These are phyloP conservation scores for Capitella teleta DNA, from an alignment of 1,140 invertebrate species.

Conservation along the genomic window DNA sequence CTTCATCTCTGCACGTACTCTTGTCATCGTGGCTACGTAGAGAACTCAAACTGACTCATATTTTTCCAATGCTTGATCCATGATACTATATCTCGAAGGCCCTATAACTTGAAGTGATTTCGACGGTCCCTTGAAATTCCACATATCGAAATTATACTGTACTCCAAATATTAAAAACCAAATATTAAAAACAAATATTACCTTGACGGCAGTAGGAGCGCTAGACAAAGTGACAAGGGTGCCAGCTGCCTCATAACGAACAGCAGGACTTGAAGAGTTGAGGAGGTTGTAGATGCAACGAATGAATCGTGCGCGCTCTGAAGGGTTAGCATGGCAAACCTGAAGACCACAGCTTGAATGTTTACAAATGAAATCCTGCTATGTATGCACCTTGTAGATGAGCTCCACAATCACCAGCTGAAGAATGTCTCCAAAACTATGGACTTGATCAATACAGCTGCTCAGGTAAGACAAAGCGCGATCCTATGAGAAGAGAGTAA, in stretches of 20 bases:
- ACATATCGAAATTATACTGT: too few species aligned
- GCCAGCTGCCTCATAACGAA: slow-evolving; percentile 95
- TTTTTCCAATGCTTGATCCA: too few species aligned
- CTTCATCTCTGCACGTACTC: too few species aligned
- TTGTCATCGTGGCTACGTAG: too few species aligned
- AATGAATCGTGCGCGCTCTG: slow-evolving; percentile 90
- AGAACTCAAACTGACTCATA: too few species aligned
- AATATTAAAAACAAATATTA: slow-evolving; percentile 23
- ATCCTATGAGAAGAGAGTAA: slow-evolving; percentile 51
- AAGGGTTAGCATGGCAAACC: slow-evolving; percentile 95
- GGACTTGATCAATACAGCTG: slow-evolving; percentile 74
- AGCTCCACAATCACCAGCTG: slow-evolving; percentile 98
- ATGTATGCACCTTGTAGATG: slow-evolving; percentile 82
- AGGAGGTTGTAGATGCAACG: slow-evolving; percentile 93
- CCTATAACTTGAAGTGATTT: too few species aligned
- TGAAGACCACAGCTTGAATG: slow-evolving; percentile 27
- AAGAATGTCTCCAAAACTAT: slow-evolving; percentile 91
- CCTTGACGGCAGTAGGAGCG: slow-evolving; percentile 92
- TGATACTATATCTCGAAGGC: too few species aligned
- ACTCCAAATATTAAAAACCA: slow-evolving; percentile 6
- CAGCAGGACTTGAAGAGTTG: slow-evolving; percentile 90
- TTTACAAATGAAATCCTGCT: too few species aligned
- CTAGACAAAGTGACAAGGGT: slow-evolving; percentile 98
- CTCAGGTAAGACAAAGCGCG: slow-evolving; percentile 83
- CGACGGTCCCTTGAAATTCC: too few species aligned